Percentiles rank a stretch among this genome's conserved stretches.
These are phyloP conservation scores for Drosophila prostipennis DNA, from an alignment of 2,888 invertebrate genomes.

Conservation along the genomic window DNA sequence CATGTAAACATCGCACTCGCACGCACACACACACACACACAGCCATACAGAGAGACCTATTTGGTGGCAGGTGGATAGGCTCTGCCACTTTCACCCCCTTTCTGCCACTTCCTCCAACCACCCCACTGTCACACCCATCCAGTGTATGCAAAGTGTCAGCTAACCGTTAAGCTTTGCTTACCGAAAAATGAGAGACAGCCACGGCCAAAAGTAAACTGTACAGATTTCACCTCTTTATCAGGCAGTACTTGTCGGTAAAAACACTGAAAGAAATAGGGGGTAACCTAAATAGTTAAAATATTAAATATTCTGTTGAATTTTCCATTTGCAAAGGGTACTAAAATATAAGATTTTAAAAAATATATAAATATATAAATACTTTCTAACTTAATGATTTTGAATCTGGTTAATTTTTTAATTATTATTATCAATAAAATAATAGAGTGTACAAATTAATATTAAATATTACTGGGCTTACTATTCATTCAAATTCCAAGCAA, in stretches of 20 bases:
- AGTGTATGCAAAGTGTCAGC: constrained; percentile 73
- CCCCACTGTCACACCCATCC: not conserved
- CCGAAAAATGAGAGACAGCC: constrained; percentile 60
- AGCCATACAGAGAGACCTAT: constrained; percentile 8
- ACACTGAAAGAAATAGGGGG: not conserved
- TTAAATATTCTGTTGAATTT: no score
- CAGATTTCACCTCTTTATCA: constrained; percentile 60
- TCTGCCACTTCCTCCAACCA: not conserved
- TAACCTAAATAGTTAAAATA: no score
- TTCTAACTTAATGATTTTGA: no score
- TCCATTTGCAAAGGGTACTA: no score
- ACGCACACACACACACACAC: constrained; percentile 30
- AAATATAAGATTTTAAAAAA: no score
- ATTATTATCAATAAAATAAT: no score
- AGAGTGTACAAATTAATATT: no score
- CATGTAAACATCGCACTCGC: constrained; percentile 58
- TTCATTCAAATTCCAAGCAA: no score
- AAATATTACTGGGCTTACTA: no score
- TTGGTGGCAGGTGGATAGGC: constrained; percentile 43
- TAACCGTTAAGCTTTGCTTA: constrained; percentile 77
- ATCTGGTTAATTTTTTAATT: no score
- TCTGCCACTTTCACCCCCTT: constrained; percentile 24
- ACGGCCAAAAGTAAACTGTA: constrained; percentile 60
- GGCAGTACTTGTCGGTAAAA: constrained; percentile 8
- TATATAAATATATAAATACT: no score